A percentile compares a stretch with the other conserved stretches of the same genome.
These are phyloP conservation scores for Gallirallus australis DNA, from an alignment of 2,797 vertebrate genomes.

Conservation along the genomic window DNA sequence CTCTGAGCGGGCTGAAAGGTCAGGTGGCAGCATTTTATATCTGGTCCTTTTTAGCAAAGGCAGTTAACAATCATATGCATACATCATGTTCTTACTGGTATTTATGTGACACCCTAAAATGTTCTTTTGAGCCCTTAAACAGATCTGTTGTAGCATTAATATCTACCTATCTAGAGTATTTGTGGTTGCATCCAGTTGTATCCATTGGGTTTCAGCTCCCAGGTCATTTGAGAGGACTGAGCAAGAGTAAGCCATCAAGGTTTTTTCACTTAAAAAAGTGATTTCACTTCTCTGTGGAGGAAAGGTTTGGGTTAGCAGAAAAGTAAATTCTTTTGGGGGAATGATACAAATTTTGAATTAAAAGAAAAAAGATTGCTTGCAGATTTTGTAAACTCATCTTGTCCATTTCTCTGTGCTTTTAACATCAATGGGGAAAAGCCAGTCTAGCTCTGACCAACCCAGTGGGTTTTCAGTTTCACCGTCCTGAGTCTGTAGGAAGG, in stretches of 20 bases:
- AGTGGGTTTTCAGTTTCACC: neutral
- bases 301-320: neutral
- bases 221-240: neutral
- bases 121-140: neutral
- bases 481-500: accelerated
- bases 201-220: neutral
- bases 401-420: neutral
- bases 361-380: neutral
- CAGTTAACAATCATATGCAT: neutral
- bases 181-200: neutral
- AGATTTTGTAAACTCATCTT: neutral
- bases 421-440: neutral
- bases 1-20: neutral
- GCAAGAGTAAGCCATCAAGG: neutral
- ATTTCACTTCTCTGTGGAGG: neutral
- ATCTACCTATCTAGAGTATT: neutral
- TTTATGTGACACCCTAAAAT: neutral
- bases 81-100: accelerated
- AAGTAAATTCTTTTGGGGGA: neutral
- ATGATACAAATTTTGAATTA: neutral
- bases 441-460: neutral
- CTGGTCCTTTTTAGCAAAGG: neutral
- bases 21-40: neutral
- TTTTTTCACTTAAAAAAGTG: neutral
- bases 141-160: neutral